Percentiles rank a stretch among this genome's conserved stretches.
phyloP scores from a whole-genome alignment of 2,797 vertebrate species.

The Dermochelys coriacea region DNA sequence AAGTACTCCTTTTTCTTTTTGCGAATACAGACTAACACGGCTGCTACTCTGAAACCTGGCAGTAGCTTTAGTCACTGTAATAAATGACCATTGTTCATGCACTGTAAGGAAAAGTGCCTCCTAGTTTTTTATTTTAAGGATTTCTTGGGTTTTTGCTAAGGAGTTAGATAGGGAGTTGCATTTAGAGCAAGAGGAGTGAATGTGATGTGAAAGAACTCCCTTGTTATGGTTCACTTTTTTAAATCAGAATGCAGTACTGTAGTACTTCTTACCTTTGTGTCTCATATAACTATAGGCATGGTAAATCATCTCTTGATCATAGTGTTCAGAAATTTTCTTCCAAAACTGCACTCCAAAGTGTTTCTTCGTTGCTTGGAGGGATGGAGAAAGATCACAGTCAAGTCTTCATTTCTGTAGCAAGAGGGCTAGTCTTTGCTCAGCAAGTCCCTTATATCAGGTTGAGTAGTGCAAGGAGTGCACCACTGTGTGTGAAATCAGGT shows the following conservation, averaged over 20 bases:
- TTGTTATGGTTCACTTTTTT: neutral
- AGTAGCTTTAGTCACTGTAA: neutral
- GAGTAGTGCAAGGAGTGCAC: rapidly evolving
- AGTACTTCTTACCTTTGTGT: neutral
- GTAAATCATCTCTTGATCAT: neutral
- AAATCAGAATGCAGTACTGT: neutral
- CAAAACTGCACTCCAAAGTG: neutral
- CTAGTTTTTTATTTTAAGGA: neutral
- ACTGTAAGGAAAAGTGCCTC: neutral
- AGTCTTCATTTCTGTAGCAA: neutral
- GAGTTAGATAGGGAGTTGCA: too few relatives aligned
- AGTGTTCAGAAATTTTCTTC: neutral
- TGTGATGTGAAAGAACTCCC: neutral
- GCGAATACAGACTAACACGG: too few relatives aligned
- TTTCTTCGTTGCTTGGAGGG: neutral
- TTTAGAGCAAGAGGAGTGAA: too few relatives aligned
- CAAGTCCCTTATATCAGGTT: neutral
- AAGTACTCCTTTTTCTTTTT: too few relatives aligned
- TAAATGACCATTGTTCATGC: neutral
- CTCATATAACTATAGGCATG: neutral
- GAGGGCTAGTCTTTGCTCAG: neutral
- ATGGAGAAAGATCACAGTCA: neutral
- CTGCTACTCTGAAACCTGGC: too few relatives aligned
- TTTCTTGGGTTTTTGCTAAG: too few relatives aligned
- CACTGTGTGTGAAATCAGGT: neutral